phyloP scores from a whole-genome alignment of 2,113 vertebrate species.

The Embiotoca jacksoni region DNA sequence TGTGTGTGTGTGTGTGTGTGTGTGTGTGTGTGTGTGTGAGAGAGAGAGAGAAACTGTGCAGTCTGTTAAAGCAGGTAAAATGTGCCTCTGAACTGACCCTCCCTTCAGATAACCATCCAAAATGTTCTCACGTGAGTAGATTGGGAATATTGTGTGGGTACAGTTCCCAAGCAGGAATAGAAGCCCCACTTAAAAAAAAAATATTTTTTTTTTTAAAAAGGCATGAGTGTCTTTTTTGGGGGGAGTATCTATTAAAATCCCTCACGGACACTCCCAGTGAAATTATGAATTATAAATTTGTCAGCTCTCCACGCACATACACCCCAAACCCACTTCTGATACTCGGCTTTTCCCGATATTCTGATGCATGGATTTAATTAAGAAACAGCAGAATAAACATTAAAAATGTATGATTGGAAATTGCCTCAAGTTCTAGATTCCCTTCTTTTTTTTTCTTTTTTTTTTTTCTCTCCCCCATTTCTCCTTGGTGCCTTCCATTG shows the following conservation, averaged over 20 bases:
- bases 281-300: constrained; percentile 69
- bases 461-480: not conserved
- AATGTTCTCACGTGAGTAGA: constrained; percentile 19
- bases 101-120: constrained; percentile 33
- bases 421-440: constrained; percentile 76
- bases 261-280: constrained; percentile 63
- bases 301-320: not conserved
- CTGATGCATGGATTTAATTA: constrained; percentile 91
- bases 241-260: constrained; percentile 53
- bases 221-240: not conserved
- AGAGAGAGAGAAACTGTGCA: constrained; percentile 6
- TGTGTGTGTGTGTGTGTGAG: constrained; percentile 33
- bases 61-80: constrained; percentile 65
- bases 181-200: constrained; percentile 21
- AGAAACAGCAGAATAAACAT: constrained; percentile 86
- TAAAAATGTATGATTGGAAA: constrained; percentile 89
- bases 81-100: constrained; percentile 33
- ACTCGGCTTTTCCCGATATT: constrained; percentile 69
- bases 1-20: constrained; percentile 28
- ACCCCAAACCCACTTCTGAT: constrained; percentile 36
- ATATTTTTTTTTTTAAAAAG: too few species aligned
- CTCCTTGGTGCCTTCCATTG: constrained; percentile 43
- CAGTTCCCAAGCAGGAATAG: not conserved
- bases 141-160: not conserved
- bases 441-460: constrained; percentile 19